Percentiles rank a stretch among this genome's conserved stretches.
Conservation (phyloP, 2,888 invertebrate species). For the Abrostola tripartita region DNA sequence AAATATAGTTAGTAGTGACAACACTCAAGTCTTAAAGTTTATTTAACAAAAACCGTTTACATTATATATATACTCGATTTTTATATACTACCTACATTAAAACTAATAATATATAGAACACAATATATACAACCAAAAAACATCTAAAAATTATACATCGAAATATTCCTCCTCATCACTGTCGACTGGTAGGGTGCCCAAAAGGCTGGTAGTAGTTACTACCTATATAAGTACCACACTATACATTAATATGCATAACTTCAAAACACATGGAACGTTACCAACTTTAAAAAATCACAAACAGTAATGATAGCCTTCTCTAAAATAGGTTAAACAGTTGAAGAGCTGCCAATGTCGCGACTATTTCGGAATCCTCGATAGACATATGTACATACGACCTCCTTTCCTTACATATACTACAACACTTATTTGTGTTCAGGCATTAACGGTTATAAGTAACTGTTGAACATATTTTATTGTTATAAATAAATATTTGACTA, state of each 20-base stretch:
- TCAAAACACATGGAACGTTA: slow-evolving; percentile 12
- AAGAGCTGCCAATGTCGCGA: slow-evolving; percentile 47
- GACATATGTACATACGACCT: slow-evolving; percentile 38
- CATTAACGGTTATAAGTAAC: slow-evolving; percentile 43
- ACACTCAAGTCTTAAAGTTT: no score
- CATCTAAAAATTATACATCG: no score
- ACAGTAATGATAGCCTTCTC: slow-evolving; percentile 25
- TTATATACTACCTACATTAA: no score
- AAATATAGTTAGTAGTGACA: no score
- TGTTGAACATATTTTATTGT: slow-evolving; percentile 31
- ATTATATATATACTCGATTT: no score
- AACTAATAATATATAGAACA: no score
- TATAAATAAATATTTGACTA: slow-evolving; percentile 17
- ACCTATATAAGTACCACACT: no score
- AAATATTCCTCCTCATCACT: no score
- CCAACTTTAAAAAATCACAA: slow-evolving; percentile 13
- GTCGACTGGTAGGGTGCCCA: no score
- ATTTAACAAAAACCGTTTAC: no score
- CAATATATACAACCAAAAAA: no score
- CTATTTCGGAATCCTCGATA: slow-evolving; percentile 45
- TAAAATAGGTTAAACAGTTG: slow-evolving; percentile 45
- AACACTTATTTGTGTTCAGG: slow-evolving; percentile 24
- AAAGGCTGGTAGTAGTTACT: no score
- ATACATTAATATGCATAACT: slow-evolving; percentile 4
- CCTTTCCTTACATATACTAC: slow-evolving; percentile 36